Conservation (phyloP, 2,888 invertebrate genomes). For the Torymus auratus region DNA sequence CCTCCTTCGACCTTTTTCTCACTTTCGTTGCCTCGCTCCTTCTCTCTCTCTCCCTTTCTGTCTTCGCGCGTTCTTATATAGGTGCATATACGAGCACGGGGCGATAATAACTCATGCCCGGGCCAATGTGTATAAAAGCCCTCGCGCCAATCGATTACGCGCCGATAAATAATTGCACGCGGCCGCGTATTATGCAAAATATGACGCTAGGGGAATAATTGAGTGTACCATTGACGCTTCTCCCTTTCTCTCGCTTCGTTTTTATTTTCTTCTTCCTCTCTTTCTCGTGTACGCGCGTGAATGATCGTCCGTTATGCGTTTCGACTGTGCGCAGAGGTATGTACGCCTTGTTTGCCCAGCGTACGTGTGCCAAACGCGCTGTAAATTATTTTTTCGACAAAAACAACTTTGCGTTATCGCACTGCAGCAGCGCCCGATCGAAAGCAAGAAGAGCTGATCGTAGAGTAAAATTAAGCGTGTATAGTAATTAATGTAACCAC, state of each 20-base stretch:
- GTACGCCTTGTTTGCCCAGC: background rate
- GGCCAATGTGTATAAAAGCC: background rate
- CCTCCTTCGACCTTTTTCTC: background rate
- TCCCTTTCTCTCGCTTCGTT: background rate
- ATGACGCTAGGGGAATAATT: conserved; percentile 41
- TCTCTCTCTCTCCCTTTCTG: conserved; percentile 37
- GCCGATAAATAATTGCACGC: conserved; percentile 39
- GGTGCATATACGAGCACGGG: background rate
- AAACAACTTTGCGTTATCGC: too few relatives aligned
- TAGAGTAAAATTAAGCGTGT: too few relatives aligned
- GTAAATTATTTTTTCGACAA: too few relatives aligned
- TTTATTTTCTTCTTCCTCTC: background rate
- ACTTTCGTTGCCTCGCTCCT: background rate
- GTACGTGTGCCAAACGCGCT: too few relatives aligned
- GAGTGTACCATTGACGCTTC: conserved; percentile 29
- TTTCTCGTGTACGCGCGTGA: background rate
- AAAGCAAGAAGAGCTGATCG: too few relatives aligned
- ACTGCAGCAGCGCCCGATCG: too few relatives aligned
- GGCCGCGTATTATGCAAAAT: conserved; percentile 46
- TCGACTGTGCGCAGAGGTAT: background rate
- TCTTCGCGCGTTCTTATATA: background rate
- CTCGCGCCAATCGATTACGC: conserved; percentile 37
- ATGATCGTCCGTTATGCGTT: background rate
- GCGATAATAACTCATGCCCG: conserved; percentile 11
- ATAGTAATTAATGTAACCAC: too few relatives aligned